These are phyloP conservation scores for Mythimna lalbum DNA, from an alignment of 2,888 invertebrate genomes.

Conservation along the genomic window DNA sequence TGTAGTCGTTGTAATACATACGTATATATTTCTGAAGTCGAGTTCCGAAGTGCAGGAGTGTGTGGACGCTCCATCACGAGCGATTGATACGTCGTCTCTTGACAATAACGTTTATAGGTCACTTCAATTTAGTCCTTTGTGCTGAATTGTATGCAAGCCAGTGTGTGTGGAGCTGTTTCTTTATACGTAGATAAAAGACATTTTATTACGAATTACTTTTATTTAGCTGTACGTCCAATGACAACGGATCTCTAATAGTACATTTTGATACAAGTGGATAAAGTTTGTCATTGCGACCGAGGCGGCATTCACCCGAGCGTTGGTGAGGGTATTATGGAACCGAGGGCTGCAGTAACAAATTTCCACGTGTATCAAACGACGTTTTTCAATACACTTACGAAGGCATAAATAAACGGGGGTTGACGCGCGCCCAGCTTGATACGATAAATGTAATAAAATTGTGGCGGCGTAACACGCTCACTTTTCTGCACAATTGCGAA, in stretches of 20 bases:
- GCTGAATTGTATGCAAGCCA: constrained; percentile 52
- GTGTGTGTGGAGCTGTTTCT: constrained; percentile 55
- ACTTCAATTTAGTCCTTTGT: constrained; percentile 59
- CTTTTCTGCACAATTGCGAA: too few relatives aligned
- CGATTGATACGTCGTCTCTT: constrained; percentile 55
- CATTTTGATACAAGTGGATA: too few relatives aligned
- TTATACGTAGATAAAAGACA: constrained; percentile 63
- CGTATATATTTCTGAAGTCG: constrained; percentile 50
- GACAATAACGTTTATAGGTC: constrained; percentile 66
- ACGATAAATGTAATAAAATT: too few relatives aligned
- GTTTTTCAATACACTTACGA: too few relatives aligned
- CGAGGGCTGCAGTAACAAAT: too few relatives aligned
- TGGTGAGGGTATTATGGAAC: too few relatives aligned
- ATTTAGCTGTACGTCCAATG: constrained; percentile 36
- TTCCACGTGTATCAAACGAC: too few relatives aligned
- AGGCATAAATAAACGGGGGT: too few relatives aligned
- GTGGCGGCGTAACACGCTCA: too few relatives aligned
- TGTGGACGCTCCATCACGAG: constrained; percentile 31
- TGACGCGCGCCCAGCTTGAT: too few relatives aligned
- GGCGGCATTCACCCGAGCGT: too few relatives aligned
- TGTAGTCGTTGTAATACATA: constrained; percentile 56
- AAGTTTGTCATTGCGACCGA: too few relatives aligned
- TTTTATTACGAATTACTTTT: constrained; percentile 60
- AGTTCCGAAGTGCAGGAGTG: constrained; percentile 42
- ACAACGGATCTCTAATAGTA: constrained; percentile 11